Conservation (phyloP, 2,888 invertebrate species). For the Drosophila eohydei region DNA sequence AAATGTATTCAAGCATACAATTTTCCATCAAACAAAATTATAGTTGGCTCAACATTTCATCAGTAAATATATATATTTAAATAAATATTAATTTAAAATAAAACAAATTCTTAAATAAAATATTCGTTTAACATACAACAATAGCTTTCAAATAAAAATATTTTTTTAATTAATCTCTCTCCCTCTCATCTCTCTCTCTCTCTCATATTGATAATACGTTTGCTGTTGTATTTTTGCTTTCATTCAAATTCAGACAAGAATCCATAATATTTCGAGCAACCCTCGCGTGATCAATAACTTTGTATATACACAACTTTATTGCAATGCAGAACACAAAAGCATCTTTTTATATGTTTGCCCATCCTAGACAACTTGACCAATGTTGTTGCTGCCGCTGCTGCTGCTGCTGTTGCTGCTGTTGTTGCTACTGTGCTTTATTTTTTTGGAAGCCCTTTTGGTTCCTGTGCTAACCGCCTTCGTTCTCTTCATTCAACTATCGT, state of each 20-base stretch:
- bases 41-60: too few relatives aligned
- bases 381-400: conserved; percentile 15
- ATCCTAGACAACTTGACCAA: conserved; percentile 40
- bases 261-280: background rate
- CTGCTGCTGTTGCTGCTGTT: conserved; percentile 16
- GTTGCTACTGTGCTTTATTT: conserved; percentile 49
- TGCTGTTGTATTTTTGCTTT: background rate
- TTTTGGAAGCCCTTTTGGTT: conserved; percentile 29
- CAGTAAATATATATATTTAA: too few relatives aligned
- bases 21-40: too few relatives aligned
- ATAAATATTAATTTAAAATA: too few relatives aligned
- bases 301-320: conserved; percentile 50
- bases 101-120: too few relatives aligned
- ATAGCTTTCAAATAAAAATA: too few relatives aligned
- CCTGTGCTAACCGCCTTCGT: conserved; percentile 1
- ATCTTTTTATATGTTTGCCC: conserved; percentile 49
- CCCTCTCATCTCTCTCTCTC: too few relatives aligned
- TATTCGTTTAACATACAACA: too few relatives aligned
- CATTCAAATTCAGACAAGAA: background rate
- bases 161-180: background rate
- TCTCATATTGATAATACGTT: too few relatives aligned
- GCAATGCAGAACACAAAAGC: conserved; percentile 41
- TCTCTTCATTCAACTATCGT: conserved; percentile 30
- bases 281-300: conserved; percentile 42
- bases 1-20: background rate